Conservation (phyloP, 1,140 invertebrate species). For the Platyura marginata region DNA sequence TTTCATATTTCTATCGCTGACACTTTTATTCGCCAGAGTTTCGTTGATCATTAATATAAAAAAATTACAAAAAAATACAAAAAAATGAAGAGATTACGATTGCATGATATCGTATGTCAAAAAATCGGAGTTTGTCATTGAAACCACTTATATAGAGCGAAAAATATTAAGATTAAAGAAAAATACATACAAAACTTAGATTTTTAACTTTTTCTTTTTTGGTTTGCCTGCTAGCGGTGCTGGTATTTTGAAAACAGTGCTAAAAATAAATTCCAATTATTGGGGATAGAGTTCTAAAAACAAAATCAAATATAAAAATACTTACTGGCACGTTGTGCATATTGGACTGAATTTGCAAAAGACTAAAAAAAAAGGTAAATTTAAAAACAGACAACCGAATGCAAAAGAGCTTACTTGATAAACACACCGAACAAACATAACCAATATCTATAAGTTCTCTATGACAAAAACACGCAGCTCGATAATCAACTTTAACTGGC, state of each 20-base stretch:
- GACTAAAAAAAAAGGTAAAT: conserved; percentile 41
- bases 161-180: too few relatives aligned
- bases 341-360: conserved; percentile 96
- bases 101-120: too few relatives aligned
- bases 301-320: conserved; percentile 19
- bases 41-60: too few relatives aligned
- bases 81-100: too few relatives aligned
- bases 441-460: conserved; percentile 89
- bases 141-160: too few relatives aligned
- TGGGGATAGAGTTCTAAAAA: neutral
- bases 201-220: conserved; percentile 38
- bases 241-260: conserved; percentile 49
- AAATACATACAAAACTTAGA: too few relatives aligned
- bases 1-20: too few relatives aligned
- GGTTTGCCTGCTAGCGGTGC: conserved; percentile 33
- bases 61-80: too few relatives aligned
- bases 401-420: conserved; percentile 57
- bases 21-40: too few relatives aligned
- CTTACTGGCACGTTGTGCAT: conserved; percentile 93
- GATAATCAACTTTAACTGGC: conserved; percentile 79
- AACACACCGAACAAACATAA: conserved; percentile 93
- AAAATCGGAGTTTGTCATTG: too few relatives aligned
- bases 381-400: conserved; percentile 6
- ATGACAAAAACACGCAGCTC: conserved; percentile 96
- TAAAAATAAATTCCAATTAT: conserved; percentile 23